A percentile compares a stretch with the other conserved stretches of the same genome.
Evolutionary conservation across 2,797 vertebrate genomes (phyloP).

Genomic region (Protonibea diacanthus): DNA sequence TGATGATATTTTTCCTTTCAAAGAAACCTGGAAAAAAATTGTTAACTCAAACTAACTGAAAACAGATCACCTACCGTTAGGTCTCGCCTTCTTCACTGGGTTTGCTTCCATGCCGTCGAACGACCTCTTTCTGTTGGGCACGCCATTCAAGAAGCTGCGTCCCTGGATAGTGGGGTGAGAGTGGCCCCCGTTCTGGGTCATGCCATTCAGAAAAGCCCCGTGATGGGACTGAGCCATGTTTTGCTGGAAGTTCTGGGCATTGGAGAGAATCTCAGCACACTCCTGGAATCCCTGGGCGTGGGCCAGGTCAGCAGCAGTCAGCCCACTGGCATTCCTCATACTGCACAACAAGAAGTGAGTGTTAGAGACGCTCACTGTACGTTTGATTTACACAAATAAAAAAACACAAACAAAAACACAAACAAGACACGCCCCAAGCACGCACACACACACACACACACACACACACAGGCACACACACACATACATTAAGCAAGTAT

Average conservation of each 20-base stretch:
- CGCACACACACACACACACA: slow-evolving; percentile 17
- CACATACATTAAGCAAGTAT: slow-evolving; percentile 54
- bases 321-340: slow-evolving; percentile 99
- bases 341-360: slow-evolving; percentile 91
- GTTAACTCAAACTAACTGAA: not conserved
- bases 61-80: slow-evolving; percentile 80
- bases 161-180: slow-evolving; percentile 82
- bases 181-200: slow-evolving; percentile 88
- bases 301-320: slow-evolving; percentile 99
- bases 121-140: slow-evolving; percentile 94
- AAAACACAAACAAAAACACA: slow-evolving; percentile 44
- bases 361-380: slow-evolving; percentile 84
- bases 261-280: slow-evolving; percentile 97
- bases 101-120: slow-evolving; percentile 90
- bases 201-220: slow-evolving; percentile 87
- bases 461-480: slow-evolving; percentile 30
- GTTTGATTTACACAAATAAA: slow-evolving; percentile 57
- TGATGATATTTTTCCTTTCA: not conserved
- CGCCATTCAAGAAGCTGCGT: slow-evolving; percentile 85
- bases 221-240: slow-evolving; percentile 89
- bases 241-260: slow-evolving; percentile 93
- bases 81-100: slow-evolving; percentile 93
- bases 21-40: not conserved
- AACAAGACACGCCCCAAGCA: slow-evolving; percentile 57
- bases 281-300: slow-evolving; percentile 98